Evolutionary conservation across 2,888 invertebrate genomes (phyloP).

Genomic region (Hanleya hanleyi): DNA sequence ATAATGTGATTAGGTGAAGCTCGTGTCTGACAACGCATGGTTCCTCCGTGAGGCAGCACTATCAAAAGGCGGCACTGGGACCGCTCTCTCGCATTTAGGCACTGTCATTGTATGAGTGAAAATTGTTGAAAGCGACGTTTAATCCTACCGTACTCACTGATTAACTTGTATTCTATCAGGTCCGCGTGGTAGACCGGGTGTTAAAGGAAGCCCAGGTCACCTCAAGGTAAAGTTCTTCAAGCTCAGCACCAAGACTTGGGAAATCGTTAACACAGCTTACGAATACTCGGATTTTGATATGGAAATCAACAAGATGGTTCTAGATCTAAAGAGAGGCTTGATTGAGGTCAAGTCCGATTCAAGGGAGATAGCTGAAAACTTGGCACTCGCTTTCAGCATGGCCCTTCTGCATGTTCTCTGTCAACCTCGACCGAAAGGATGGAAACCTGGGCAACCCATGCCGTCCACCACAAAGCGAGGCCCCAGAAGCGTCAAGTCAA

Average conservation of each 20-base stretch:
- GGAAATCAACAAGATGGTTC: constrained; percentile 46
- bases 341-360: constrained; percentile 50
- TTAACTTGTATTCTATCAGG: no score
- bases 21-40: no score
- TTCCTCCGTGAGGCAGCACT: no score
- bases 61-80: no score
- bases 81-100: no score
- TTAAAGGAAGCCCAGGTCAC: constrained; percentile 67
- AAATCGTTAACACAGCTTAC: constrained; percentile 47
- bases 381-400: constrained; percentile 74
- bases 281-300: constrained; percentile 48
- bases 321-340: constrained; percentile 61
- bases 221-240: constrained; percentile 61
- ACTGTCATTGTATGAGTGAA: no score
- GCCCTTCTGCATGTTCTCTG: constrained; percentile 76
- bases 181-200: constrained; percentile 51
- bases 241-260: constrained; percentile 39
- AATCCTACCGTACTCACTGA: no score
- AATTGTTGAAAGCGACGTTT: no score
- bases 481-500: constrained; percentile 42
- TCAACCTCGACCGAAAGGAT: constrained; percentile 71
- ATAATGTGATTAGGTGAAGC: no score
- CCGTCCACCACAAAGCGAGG: constrained; percentile 28
- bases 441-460: constrained; percentile 50
- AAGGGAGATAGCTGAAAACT: constrained; percentile 71